These are phyloP conservation scores for Diplodus puntazzo DNA, from an alignment of 2,797 vertebrate genomes.

Conservation along the genomic window DNA sequence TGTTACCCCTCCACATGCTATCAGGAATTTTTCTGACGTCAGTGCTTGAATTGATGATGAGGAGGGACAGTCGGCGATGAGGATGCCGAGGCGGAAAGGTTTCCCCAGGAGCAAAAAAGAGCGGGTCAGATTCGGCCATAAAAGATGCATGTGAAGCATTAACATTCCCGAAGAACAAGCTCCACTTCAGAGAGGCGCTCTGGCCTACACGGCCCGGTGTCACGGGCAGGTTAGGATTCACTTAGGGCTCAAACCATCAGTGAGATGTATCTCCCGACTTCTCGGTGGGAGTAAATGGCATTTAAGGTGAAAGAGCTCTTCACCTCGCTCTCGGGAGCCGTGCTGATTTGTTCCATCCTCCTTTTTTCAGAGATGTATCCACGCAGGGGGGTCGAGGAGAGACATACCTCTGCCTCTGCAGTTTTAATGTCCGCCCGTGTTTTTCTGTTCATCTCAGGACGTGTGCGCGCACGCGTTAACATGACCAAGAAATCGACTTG, in stretches of 20 bases:
- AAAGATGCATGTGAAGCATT: conserved; percentile 61
- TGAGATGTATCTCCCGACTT: conserved; percentile 34
- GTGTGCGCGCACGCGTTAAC: conserved; percentile 19
- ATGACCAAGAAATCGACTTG: conserved; percentile 24
- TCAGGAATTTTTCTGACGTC: conserved; percentile 46
- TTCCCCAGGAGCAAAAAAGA: conserved; percentile 31
- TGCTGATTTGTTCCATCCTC: conserved; percentile 42
- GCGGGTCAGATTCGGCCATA: conserved; percentile 53
- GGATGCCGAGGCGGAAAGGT: conserved; percentile 13
- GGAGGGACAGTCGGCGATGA: conserved; percentile 14
- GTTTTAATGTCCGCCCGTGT: conserved; percentile 70
- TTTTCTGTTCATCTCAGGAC: conserved; percentile 37
- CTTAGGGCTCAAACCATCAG: conserved; percentile 22
- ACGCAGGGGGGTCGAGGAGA: conserved; percentile 61
- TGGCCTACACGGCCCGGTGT: conserved; percentile 27
- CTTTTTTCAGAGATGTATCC: conserved; percentile 57
- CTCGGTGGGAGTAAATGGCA: conserved; percentile 40
- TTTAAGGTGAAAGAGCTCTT: conserved; percentile 49
- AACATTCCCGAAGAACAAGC: conserved; percentile 62
- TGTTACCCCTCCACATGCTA: conserved; percentile 43
- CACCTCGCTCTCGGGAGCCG: conserved; percentile 41
- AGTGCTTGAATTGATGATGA: conserved; percentile 32
- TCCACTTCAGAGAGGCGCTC: conserved; percentile 31
- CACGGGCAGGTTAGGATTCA: conserved; percentile 34
- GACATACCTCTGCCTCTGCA: conserved; percentile 67